phyloP scores from a whole-genome alignment of 2,888 invertebrate species.

The Odontothrips loti region DNA sequence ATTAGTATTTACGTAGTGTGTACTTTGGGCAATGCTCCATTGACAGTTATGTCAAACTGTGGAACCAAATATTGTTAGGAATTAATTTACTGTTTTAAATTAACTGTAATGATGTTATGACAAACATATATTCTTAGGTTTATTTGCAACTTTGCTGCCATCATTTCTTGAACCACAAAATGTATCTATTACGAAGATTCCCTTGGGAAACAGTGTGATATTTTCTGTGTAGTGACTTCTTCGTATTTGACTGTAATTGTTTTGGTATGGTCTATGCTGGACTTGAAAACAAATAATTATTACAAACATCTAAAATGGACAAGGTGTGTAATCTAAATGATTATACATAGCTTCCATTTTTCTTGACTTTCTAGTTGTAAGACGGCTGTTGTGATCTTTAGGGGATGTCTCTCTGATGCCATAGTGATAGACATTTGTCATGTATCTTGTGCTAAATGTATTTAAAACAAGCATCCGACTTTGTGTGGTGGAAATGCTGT shows the following conservation, averaged over 20 bases:
- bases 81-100: not conserved
- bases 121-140: not conserved
- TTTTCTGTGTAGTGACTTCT: too few species aligned
- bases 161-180: not conserved
- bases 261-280: too few species aligned
- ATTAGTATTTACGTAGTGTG: slow-evolving; percentile 8
- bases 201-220: too few species aligned
- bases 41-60: not conserved
- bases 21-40: not conserved
- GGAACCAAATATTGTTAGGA: not conserved
- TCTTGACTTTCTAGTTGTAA: not conserved
- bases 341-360: too few species aligned
- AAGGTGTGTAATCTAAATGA: too few species aligned
- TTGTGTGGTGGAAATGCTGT: not conserved
- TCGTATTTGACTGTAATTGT: too few species aligned
- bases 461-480: slow-evolving; percentile 1
- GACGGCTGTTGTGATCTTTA: slow-evolving; percentile 16
- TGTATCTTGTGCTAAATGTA: not conserved
- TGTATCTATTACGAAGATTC: too few species aligned
- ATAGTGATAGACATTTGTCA: not conserved
- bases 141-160: not conserved
- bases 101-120: not conserved
- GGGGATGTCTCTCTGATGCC: not conserved
- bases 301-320: too few species aligned
- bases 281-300: too few species aligned